These are phyloP conservation scores for Drosophila villosipedis DNA, from an alignment of 2,888 invertebrate genomes.

Conservation along the genomic window DNA sequence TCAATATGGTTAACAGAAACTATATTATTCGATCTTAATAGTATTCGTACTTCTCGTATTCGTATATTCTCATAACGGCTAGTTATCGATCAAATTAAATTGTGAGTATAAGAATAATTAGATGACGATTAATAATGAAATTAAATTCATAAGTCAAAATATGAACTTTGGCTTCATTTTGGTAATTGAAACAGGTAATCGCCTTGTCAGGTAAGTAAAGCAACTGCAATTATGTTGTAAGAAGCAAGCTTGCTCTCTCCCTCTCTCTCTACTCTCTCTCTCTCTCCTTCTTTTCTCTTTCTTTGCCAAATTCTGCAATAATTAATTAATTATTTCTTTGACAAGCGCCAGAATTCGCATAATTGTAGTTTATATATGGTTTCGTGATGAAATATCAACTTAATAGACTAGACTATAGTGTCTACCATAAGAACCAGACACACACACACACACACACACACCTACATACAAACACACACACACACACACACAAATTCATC, in stretches of 20 bases:
- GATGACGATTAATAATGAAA: not conserved
- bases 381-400: not conserved
- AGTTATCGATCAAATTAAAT: not conserved
- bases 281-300: not conserved
- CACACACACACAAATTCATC: conserved; percentile 2
- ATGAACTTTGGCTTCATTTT: not conserved
- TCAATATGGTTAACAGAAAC: not conserved
- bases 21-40: not conserved
- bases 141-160: not conserved
- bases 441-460: not conserved
- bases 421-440: not conserved
- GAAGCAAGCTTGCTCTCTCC: not conserved
- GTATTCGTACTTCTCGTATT: no score
- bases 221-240: not conserved
- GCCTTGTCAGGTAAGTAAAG: not conserved
- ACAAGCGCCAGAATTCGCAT: not conserved
- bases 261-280: not conserved
- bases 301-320: not conserved
- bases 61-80: not conserved
- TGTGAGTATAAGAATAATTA: not conserved
- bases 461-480: no score
- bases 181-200: not conserved
- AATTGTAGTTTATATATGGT: not conserved
- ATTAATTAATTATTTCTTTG: conserved; percentile 6
- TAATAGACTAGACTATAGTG: not conserved